These are phyloP conservation scores for Drosophila tropicalis DNA, from an alignment of 1,140 invertebrate species.

Conservation along the genomic window DNA sequence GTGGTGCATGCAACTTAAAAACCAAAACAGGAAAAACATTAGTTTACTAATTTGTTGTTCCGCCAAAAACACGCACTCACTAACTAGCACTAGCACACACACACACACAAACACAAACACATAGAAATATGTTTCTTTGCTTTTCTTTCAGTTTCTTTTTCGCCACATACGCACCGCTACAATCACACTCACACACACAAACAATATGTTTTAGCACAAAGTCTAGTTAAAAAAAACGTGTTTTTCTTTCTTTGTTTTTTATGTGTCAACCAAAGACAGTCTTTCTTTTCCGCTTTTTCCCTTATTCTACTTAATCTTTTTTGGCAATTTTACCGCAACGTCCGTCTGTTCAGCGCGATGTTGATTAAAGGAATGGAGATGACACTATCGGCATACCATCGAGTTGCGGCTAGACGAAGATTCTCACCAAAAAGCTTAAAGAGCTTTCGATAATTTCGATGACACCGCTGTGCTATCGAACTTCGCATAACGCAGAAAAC, in stretches of 20 bases:
- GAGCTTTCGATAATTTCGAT: no score
- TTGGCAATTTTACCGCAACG: slow-evolving; percentile 39
- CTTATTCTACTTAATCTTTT: slow-evolving; percentile 15
- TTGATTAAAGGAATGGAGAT: background rate
- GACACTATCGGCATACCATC: no score
- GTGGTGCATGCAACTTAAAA: slow-evolving; percentile 44
- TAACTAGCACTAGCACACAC: slow-evolving; percentile 29
- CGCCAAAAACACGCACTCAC: slow-evolving; percentile 28
- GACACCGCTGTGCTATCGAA: no score
- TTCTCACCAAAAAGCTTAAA: slow-evolving; percentile 13
- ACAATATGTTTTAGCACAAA: slow-evolving; percentile 20
- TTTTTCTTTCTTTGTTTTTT: slow-evolving; percentile 45
- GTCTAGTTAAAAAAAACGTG: slow-evolving; percentile 30
- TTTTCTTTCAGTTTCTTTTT: slow-evolving; percentile 50
- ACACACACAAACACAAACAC: slow-evolving; percentile 13
- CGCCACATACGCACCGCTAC: slow-evolving; percentile 32
- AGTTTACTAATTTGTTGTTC: slow-evolving; percentile 39
- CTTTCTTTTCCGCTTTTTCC: slow-evolving; percentile 2
- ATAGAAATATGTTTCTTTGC: slow-evolving; percentile 35
- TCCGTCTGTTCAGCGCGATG: slow-evolving; percentile 30
- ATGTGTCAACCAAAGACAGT: slow-evolving; percentile 28
- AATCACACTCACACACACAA: slow-evolving; percentile 19
- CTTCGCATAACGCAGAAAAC: no score
- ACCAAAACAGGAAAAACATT: slow-evolving; percentile 24
- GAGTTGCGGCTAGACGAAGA: no score